Percentiles rank a stretch among this genome's conserved stretches.
Evolutionary conservation across 2,888 invertebrate genomes (phyloP).

Genomic region (Heliconius erato): DNA sequence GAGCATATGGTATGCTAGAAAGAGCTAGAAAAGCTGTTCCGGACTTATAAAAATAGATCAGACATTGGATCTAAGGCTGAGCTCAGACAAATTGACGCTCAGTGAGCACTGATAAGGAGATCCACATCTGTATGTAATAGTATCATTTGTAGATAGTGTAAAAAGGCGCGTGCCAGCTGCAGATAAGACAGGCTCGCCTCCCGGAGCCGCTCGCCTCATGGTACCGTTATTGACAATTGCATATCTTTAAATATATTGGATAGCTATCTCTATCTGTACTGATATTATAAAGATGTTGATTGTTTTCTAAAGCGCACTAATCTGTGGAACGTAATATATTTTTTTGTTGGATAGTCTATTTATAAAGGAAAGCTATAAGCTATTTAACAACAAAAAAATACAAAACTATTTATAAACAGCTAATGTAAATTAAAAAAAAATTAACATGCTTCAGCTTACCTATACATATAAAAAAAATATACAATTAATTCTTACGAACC

Average conservation of each 20-base stretch:
- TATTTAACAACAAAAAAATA: too few relatives aligned
- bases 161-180: conserved; percentile 45
- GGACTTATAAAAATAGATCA: not conserved
- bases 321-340: too few relatives aligned
- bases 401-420: too few relatives aligned
- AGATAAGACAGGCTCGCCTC: conserved; percentile 33
- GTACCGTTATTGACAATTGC: not conserved
- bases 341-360: too few relatives aligned
- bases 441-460: not conserved
- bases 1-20: too few relatives aligned
- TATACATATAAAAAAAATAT: not conserved
- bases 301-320: too few relatives aligned
- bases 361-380: too few relatives aligned
- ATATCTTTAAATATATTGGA: not conserved
- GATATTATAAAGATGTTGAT: not conserved
- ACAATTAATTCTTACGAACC: not conserved
- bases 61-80: not conserved
- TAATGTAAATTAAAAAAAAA: too few relatives aligned
- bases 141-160: conserved; percentile 34
- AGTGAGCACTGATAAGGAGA: conserved; percentile 35
- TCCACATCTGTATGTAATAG: conserved; percentile 35
- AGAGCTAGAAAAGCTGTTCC: too few relatives aligned
- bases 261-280: not conserved
- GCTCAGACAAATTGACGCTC: conserved; percentile 25
- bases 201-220: not conserved